A percentile compares a stretch with the other conserved stretches of the same genome.
phyloP scores from a whole-genome alignment of 2,888 invertebrate species.

The Campoletis raptor region DNA sequence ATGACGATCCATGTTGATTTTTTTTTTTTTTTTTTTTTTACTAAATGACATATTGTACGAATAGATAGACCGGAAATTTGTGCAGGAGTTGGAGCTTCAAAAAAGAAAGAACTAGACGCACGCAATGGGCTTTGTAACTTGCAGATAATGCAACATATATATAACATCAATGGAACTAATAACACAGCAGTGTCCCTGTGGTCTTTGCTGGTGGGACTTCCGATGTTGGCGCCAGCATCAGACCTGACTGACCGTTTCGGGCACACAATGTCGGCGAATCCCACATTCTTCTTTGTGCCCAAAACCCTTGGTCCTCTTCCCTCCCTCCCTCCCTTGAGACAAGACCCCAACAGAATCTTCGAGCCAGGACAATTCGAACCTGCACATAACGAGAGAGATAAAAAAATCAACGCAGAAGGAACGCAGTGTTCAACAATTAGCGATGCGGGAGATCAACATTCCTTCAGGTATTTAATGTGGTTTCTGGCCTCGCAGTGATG shows the following conservation, averaged over 20 bases:
- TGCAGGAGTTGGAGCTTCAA: conserved; percentile 10
- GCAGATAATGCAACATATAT: conserved; percentile 40
- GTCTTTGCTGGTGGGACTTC: conserved; percentile 27
- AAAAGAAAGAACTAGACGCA: conserved; percentile 29
- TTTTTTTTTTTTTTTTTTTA: conserved; percentile 7
- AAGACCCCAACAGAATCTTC: conserved; percentile 43
- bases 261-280: conserved; percentile 28
- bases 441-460: conserved; percentile 74
- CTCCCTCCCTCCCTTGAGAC: conserved; percentile 2
- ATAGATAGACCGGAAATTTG: conserved; percentile 57
- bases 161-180: conserved; percentile 21
- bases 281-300: conserved; percentile 34
- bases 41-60: not conserved
- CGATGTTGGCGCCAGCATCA: conserved; percentile 46
- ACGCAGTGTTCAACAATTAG: conserved; percentile 79
- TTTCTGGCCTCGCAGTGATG: not conserved
- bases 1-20: conserved; percentile 23
- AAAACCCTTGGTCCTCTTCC: conserved; percentile 11
- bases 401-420: conserved; percentile 5
- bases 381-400: conserved; percentile 59
- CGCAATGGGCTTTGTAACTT: conserved; percentile 43
- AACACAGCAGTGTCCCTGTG: conserved; percentile 41
- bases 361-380: conserved; percentile 32
- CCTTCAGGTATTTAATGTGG: conserved; percentile 3
- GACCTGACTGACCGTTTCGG: conserved; percentile 49